A percentile compares a stretch with the other conserved stretches of the same genome.
Conservation (phyloP, 1,140 invertebrate genomes). For the Coelopa frigida region DNA sequence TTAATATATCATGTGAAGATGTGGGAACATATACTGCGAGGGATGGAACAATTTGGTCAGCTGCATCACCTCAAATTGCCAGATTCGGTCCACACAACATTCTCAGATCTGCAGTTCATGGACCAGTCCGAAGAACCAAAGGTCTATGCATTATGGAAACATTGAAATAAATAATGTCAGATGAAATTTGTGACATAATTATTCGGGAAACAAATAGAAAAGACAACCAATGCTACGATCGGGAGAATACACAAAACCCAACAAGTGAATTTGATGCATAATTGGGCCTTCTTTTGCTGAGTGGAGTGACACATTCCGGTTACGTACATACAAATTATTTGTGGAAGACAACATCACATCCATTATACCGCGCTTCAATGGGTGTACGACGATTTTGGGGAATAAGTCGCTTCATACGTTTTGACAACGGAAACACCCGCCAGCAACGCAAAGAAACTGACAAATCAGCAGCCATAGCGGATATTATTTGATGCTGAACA, state of each 20-base stretch:
- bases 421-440: slow-evolving; percentile 27
- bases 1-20: background rate
- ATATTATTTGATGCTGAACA: slow-evolving; percentile 3
- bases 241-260: slow-evolving; percentile 2
- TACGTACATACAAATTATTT: slow-evolving; percentile 1
- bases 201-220: slow-evolving; percentile 6
- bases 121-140: slow-evolving; percentile 1
- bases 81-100: slow-evolving; percentile 6
- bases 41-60: slow-evolving; percentile 4
- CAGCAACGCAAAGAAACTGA: slow-evolving; percentile 18
- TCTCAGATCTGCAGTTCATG: background rate
- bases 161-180: slow-evolving; percentile 6
- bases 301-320: background rate
- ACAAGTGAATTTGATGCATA: slow-evolving; percentile 9
- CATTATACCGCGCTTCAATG: slow-evolving; percentile 9
- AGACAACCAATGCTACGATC: no score
- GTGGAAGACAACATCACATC: slow-evolving; percentile 3
- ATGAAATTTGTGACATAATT: slow-evolving; percentile 3
- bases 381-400: slow-evolving; percentile 3
- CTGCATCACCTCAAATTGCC: background rate
- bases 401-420: slow-evolving; percentile 25
- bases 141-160: slow-evolving; percentile 3
- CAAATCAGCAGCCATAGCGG: slow-evolving; percentile 27
- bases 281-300: slow-evolving; percentile 8
- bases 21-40: background rate